Base-by-base conservation (phyloP, 1,140 invertebrate species). In the Procambarus clarkii region DNA sequence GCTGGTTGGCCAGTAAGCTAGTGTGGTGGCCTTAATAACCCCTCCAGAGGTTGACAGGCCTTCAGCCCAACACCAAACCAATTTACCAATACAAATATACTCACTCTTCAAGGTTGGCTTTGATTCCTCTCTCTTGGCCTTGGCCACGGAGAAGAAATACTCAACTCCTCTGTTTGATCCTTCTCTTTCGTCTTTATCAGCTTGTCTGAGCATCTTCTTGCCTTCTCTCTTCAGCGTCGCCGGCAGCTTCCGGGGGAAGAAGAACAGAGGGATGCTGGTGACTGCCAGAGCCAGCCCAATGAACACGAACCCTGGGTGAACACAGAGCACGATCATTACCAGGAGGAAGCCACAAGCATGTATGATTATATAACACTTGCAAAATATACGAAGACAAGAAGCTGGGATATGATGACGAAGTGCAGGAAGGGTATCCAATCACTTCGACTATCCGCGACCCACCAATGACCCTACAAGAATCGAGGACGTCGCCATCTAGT, bases 181-280 rank as follows among this genome's bases (percentile, higher is more conserved):
- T 44, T 78, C 82, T n/a, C 50, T n/a, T 50, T 76, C 45, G 24
- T 85, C 83, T 71, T 80, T 91, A 34, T 78, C 74, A 18, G 83
- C 83, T 74, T 91, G 71, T 34, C 83, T 60, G 3, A 85, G 48
- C 15, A 69, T 64, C 89, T 24, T 85, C 76, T 86, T 91, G 9
- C 18, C 74, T 21, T 91, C 89, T 45, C 89, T 84, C 74, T 74
- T 64, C 9, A 91, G 76, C 4, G 89, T 91, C 9, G 89, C 89
- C 15, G 89, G 89, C 3, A 91, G 76, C 45, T 91, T 91, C 3
- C 50, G 58, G 8, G 89, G 89, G 44, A 91, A 91, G 58, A 91
- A 48, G 81, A 91, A 85, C 48, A 91, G 82, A 11, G 81, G 89
- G 21, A 71, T 5, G 45, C 71, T 74, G 3, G 50, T 50, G 74